Evolutionary conservation across 2,113 vertebrate species (phyloP).

Genomic region (Megaceryle maxima): DNA sequence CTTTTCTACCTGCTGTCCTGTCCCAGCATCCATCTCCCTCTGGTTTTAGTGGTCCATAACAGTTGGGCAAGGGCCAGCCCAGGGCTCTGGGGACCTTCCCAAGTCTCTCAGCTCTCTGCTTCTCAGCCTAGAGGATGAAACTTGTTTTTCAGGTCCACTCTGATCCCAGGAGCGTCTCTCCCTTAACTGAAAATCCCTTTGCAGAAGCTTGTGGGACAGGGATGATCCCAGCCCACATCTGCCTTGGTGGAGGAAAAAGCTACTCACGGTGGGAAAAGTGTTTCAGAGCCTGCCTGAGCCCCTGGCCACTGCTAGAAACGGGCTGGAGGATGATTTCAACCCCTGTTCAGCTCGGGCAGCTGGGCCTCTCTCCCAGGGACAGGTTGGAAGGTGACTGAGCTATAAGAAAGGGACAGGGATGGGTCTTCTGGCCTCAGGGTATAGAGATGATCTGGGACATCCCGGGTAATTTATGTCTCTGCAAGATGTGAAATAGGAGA

Average conservation of each 20-base stretch:
- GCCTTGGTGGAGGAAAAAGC: background rate
- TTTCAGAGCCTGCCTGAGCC: background rate
- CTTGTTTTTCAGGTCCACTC: no score
- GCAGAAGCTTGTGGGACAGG: background rate
- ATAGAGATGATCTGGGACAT: rapidly evolving
- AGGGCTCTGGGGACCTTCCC: background rate
- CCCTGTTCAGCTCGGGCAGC: background rate
- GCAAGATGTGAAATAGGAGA: background rate
- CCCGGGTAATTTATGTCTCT: background rate
- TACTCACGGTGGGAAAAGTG: rapidly evolving
- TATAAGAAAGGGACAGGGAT: background rate
- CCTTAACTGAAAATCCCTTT: background rate
- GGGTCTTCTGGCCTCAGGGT: no score
- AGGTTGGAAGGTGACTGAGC: background rate
- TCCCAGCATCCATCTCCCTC: background rate
- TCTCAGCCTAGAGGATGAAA: background rate
- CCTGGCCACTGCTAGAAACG: rapidly evolving
- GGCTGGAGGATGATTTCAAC: background rate
- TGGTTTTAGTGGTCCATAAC: background rate
- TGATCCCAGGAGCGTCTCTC: no score
- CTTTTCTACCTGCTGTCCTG: background rate
- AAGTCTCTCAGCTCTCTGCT: background rate
- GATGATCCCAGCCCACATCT: background rate
- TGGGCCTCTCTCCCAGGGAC: background rate
- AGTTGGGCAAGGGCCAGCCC: background rate